phyloP scores from a whole-genome alignment of 2,797 vertebrate genomes.

The Rhadinocentrus ornatus region DNA sequence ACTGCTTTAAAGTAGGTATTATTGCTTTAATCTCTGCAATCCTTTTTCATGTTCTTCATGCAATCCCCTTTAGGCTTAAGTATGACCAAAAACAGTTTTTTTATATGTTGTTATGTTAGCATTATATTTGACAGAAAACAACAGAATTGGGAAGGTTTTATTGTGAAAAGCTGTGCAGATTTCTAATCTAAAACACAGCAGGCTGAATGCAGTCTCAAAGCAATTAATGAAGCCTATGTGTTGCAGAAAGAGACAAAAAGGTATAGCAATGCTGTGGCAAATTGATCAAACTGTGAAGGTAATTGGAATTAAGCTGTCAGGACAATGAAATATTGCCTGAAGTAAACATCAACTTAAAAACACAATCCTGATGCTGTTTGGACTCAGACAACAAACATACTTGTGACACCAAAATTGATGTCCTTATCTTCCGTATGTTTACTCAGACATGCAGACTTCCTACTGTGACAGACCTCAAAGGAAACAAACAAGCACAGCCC shows the following conservation, averaged over 20 bases:
- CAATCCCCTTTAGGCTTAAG: constrained; percentile 29
- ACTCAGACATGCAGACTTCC: constrained; percentile 53
- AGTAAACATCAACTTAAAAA: constrained; percentile 37
- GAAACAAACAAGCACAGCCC: constrained; percentile 63
- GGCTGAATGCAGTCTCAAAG: constrained; percentile 16
- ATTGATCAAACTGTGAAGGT: constrained; percentile 42
- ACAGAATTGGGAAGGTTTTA: constrained; percentile 5
- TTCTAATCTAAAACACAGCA: constrained; percentile 3
- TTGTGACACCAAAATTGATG: constrained; percentile 66
- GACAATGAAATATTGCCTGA: constrained; percentile 37
- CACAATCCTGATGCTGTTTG: constrained; percentile 28
- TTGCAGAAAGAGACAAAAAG: constrained; percentile 5
- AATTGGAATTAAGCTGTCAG: constrained; percentile 66
- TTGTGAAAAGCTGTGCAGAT: constrained; percentile 3
- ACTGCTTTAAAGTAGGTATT: constrained; percentile 44
- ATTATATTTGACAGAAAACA: constrained; percentile 9
- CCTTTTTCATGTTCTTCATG: constrained; percentile 26
- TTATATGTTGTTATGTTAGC: not conserved
- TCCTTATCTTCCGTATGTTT: constrained; percentile 67
- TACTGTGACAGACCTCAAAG: constrained; percentile 59
- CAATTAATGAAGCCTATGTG: constrained; percentile 19
- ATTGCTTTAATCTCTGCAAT: constrained; percentile 48
- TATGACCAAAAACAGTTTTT: constrained; percentile 21
- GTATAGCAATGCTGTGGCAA: constrained; percentile 17
- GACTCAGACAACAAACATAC: constrained; percentile 60